These are phyloP conservation scores for Lutjanus erythropterus DNA, from an alignment of 2,113 vertebrate genomes.

Conservation along the genomic window DNA sequence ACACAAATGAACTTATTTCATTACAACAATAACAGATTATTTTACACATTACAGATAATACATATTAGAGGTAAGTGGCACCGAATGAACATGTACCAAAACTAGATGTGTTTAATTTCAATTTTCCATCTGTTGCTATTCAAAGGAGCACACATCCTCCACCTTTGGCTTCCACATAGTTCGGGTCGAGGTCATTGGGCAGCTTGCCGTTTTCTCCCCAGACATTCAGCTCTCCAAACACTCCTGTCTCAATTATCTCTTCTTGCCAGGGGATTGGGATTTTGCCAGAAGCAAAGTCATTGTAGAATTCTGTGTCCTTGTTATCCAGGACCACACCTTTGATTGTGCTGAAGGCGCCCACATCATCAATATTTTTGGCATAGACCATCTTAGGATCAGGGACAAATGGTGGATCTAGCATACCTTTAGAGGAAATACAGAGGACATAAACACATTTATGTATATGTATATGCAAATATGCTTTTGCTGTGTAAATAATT, in stretches of 20 bases:
- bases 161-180: slow-evolving; percentile 79
- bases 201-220: slow-evolving; percentile 83
- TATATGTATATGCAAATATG: neutral
- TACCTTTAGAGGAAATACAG: slow-evolving; percentile 58
- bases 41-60: slow-evolving; percentile 22
- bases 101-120: neutral
- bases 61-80: slow-evolving; percentile 9
- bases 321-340: slow-evolving; percentile 81
- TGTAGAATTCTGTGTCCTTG: slow-evolving; percentile 81
- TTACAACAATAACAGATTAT: slow-evolving; percentile 1
- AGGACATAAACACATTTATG: neutral
- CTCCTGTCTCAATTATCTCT: slow-evolving; percentile 85
- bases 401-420: slow-evolving; percentile 81
- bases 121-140: slow-evolving; percentile 6
- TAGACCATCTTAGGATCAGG: slow-evolving; percentile 84
- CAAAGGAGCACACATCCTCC: slow-evolving; percentile 83
- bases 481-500: neutral
- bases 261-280: slow-evolving; percentile 87
- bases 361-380: slow-evolving; percentile 84
- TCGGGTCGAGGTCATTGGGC: slow-evolving; percentile 79
- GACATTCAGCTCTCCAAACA: slow-evolving; percentile 84
- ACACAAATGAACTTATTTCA: neutral
- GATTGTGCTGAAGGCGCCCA: slow-evolving; percentile 84
- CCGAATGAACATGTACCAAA: neutral
- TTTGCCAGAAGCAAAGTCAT: slow-evolving; percentile 82